Evolutionary conservation across 2,113 vertebrate species (phyloP).

Genomic region (Sylvia atricapilla): DNA sequence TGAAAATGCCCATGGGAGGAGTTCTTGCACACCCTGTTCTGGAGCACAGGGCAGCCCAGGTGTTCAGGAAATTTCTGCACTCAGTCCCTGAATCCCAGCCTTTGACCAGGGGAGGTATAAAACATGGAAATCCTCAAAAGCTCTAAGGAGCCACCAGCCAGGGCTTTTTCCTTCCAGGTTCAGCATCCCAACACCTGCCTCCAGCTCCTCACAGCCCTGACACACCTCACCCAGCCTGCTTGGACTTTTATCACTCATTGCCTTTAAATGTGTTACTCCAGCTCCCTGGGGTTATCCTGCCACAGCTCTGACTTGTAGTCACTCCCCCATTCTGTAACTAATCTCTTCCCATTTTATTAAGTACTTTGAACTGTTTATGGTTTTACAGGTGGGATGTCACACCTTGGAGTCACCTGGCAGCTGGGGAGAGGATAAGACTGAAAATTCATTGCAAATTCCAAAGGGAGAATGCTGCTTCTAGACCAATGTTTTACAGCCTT

Average conservation of each 20-base stretch:
- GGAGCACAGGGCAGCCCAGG: neutral
- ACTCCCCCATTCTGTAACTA: neutral
- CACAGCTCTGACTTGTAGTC: neutral
- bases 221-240: neutral
- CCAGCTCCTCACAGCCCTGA: neutral
- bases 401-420: neutral
- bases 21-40: neutral
- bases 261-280: neutral
- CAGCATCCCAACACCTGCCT: neutral
- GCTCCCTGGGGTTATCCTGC: neutral
- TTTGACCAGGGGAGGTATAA: neutral
- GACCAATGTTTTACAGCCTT: neutral
- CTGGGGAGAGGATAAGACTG: neutral
- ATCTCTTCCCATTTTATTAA: neutral
- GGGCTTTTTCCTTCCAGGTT: neutral
- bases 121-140: neutral
- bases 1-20: fast-evolving
- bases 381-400: neutral
- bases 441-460: neutral
- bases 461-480: neutral
- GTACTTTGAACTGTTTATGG: neutral
- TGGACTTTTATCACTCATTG: neutral
- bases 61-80: neutral
- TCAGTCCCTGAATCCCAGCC: neutral
- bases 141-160: neutral